Evolutionary conservation across 2,888 invertebrate genomes (phyloP), one percentile per base, ranked within the genome.

Genomic region (Macrophya alboannulata): DNA sequence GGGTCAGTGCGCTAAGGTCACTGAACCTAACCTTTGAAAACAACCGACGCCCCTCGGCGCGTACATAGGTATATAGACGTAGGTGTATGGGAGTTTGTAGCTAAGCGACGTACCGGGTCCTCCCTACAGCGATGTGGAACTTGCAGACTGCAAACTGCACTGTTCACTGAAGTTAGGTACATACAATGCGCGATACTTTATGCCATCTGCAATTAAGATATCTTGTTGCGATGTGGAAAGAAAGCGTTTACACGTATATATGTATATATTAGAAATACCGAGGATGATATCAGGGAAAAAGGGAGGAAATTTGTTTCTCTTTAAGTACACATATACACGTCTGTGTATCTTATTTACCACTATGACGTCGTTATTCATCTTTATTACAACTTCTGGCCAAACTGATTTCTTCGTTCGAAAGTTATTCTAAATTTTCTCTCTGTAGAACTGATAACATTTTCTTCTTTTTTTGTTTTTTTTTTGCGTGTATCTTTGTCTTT

Each of bases 1-100:
- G 68, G 83, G 83, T 83, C 83, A 83, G 68, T 83, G 83, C 83
- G 68, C 83, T 83, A 65, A 83, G 83, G 83, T 83, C 83, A 48
- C 31, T 71, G 83, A 68, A 37, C 83, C 83, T 71, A 68, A 83
- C 83, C 83, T 83, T 68, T 68, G 48, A 83, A 83, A 83, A 83
- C 71, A 82, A 83, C 68, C n/a, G 48, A 48, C 25, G 83, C 31
- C 43, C 83, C 83, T 83, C 51, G 31, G 83, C 51, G 62, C 25
- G 62, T 62, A 21, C 4, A 77, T 21, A 12, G 21, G 72, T 21
- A 74, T 40, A 5, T 74, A 74, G 25, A 45, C 10, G 12, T 45
- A 74, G 45, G 17, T 74, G 12, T 74, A 45, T 72, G 43, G 9
- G 8, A n/a, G 71, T 72, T 37, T 72, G 43, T 31, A 40, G n/a